A percentile compares a stretch with the other conserved stretches of the same genome.
These are phyloP conservation scores for Rhea pennata DNA, from an alignment of 2,113 vertebrate genomes.

Conservation along the genomic window DNA sequence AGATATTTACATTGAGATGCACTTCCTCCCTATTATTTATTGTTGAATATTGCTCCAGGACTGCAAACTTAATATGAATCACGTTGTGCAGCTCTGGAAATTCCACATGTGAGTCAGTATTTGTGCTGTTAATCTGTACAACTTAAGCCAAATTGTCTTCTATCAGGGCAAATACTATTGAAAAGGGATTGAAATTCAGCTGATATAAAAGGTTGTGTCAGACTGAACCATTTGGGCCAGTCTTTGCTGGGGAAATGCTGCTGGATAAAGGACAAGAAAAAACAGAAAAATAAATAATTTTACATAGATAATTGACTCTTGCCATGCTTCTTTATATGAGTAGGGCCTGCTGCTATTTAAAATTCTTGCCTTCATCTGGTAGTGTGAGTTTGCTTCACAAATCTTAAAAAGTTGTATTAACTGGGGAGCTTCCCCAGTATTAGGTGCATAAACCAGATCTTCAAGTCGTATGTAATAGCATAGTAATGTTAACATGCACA, in stretches of 20 bases:
- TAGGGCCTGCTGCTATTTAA: neutral
- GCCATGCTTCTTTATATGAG: neutral
- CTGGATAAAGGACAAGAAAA: neutral
- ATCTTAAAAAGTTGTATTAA: neutral
- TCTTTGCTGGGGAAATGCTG: neutral
- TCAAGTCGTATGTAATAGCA: neutral
- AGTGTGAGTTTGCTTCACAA: neutral
- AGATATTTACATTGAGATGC: neutral
- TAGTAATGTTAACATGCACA: neutral
- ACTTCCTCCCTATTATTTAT: constrained; percentile 1
- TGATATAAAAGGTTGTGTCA: neutral
- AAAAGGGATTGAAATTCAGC: constrained; percentile 3
- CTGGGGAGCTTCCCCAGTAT: neutral
- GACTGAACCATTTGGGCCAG: neutral
- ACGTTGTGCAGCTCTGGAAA: constrained; percentile 37
- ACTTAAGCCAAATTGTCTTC: constrained; percentile 9
- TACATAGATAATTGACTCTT: neutral
- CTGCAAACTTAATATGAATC: neutral
- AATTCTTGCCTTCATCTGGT: neutral
- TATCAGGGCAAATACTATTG: neutral
- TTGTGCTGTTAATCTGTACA: constrained; percentile 43
- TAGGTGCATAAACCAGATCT: neutral
- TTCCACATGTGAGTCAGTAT: constrained; percentile 55
- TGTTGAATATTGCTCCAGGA: neutral
- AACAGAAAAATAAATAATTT: neutral